A percentile compares a stretch with the other conserved stretches of the same genome.
phyloP scores from a whole-genome alignment of 2,888 invertebrate species.

The Coelopa pilipes region DNA sequence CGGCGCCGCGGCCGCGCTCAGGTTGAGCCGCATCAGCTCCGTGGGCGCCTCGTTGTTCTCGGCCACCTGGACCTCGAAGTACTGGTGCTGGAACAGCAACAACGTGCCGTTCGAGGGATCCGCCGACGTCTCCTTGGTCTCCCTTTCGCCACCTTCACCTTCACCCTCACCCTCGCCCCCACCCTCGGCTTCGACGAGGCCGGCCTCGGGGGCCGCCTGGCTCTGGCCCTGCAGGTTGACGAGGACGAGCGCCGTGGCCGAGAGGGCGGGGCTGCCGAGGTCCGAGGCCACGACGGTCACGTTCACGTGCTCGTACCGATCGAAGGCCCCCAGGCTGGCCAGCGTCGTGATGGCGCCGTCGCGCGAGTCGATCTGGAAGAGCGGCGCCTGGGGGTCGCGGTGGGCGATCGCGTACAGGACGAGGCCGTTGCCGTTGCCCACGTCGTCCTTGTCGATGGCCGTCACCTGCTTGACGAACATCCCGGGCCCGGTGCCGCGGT shows the following conservation, averaged over 20 bases:
- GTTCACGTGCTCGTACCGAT: constrained; percentile 71
- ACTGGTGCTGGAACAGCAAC: constrained; percentile 73
- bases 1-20: constrained; percentile 74
- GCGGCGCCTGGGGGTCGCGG: constrained; percentile 70
- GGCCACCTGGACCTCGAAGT: constrained; percentile 84
- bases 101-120: constrained; percentile 43
- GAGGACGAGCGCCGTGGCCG: constrained; percentile 79
- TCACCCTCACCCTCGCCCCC: too few relatives aligned
- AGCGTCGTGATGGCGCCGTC: constrained; percentile 84
- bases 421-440: constrained; percentile 87
- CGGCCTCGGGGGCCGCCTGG: constrained; percentile 51
- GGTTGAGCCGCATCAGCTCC: constrained; percentile 79
- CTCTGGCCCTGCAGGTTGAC: constrained; percentile 71
- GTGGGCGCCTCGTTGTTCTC: constrained; percentile 84
- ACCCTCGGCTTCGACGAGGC: constrained; percentile 70
- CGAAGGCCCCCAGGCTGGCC: constrained; percentile 67
- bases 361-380: constrained; percentile 86
- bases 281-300: constrained; percentile 86
- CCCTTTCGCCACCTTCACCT: constrained; percentile 40
- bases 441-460: constrained; percentile 87
- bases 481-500: constrained; percentile 81
- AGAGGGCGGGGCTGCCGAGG: constrained; percentile 84
- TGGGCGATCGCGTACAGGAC: constrained; percentile 81
- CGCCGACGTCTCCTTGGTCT: too few relatives aligned
- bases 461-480: constrained; percentile 79